Percentiles rank a stretch among this genome's conserved stretches.
Evolutionary conservation across 1,140 invertebrate species (phyloP).

Genomic region (Bicyclus anynana): DNA sequence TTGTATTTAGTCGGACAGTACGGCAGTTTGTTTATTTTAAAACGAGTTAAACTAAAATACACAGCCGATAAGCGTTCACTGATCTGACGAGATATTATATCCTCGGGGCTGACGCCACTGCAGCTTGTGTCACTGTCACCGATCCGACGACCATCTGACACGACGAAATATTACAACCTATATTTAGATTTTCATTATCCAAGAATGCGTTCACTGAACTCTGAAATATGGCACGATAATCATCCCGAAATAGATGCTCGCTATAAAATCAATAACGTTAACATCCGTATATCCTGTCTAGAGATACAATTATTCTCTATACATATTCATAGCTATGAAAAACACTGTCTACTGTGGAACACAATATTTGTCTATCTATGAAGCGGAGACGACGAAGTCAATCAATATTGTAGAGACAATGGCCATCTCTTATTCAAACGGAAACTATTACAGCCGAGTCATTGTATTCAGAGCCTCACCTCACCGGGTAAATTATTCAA

Average conservation of each 20-base stretch:
- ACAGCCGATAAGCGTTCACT: constrained; percentile 61
- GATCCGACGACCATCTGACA: constrained; percentile 43
- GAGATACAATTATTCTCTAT: neutral
- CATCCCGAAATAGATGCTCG: neutral
- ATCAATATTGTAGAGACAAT: constrained; percentile 72
- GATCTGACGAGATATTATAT: constrained; percentile 45
- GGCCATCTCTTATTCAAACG: constrained; percentile 70
- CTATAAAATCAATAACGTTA: constrained; percentile 2
- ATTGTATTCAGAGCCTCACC: constrained; percentile 69
- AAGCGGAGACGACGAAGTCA: constrained; percentile 49
- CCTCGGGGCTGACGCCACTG: constrained; percentile 39
- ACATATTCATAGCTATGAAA: neutral
- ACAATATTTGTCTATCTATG: constrained; percentile 17
- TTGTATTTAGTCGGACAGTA: constrained; percentile 66
- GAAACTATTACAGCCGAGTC: constrained; percentile 70
- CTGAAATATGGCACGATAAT: constrained; percentile 24
- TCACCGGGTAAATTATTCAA: constrained; percentile 66
- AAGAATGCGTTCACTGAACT: constrained; percentile 52
- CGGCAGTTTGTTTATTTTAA: constrained; percentile 68
- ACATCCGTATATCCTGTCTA: constrained; percentile 2
- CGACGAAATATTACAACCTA: constrained; percentile 56
- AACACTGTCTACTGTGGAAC: neutral
- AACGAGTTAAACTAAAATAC: constrained; percentile 66
- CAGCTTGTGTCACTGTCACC: constrained; percentile 48
- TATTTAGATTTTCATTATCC: constrained; percentile 54